phyloP scores from a whole-genome alignment of 2,113 vertebrate genomes.

The Urocynchramus pylzowi region DNA sequence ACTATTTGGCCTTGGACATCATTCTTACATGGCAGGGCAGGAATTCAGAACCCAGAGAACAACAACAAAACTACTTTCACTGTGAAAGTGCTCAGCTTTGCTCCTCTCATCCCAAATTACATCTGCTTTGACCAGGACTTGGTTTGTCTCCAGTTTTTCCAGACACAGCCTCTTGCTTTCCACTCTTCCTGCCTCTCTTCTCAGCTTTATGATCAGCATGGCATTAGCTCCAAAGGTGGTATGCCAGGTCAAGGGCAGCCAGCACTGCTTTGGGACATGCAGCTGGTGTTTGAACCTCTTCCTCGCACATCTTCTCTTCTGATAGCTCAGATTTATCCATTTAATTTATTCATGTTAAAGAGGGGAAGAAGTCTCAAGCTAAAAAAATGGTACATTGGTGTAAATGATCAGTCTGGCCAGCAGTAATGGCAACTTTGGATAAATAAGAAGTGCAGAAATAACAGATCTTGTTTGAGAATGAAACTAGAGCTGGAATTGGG shows the following conservation, averaged over 20 bases:
- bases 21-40: background rate
- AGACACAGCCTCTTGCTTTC: background rate
- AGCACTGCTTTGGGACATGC: rapidly evolving
- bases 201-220: background rate
- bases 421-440: background rate
- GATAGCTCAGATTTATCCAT: background rate
- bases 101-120: background rate
- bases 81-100: background rate
- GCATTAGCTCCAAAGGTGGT: background rate
- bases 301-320: background rate
- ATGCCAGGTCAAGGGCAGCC: background rate
- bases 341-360: background rate
- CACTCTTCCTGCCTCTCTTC: background rate
- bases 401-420: background rate
- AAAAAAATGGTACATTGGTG: background rate
- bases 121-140: background rate
- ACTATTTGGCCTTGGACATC: background rate
- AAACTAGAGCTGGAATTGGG: background rate
- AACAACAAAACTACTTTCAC: background rate
- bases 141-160: background rate
- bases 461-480: background rate
- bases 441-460: background rate
- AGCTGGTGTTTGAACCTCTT: background rate
- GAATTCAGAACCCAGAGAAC: background rate
- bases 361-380: background rate